These are phyloP conservation scores for Agonopterix alstromeriana DNA, from an alignment of 2,888 invertebrate genomes.

Conservation along the genomic window DNA sequence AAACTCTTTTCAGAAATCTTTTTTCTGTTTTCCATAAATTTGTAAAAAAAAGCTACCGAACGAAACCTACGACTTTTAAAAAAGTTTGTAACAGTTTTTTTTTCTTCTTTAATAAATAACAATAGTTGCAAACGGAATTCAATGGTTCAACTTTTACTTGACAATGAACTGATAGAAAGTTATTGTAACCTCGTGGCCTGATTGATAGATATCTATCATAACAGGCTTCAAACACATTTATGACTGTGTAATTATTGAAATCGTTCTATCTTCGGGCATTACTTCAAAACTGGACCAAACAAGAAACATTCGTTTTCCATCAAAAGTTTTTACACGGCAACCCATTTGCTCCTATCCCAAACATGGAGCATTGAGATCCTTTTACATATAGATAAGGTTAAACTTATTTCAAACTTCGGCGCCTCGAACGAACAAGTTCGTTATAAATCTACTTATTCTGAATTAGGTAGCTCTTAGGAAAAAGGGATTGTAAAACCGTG, in stretches of 20 bases:
- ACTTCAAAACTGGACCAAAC: constrained; percentile 18
- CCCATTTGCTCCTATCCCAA: constrained; percentile 18
- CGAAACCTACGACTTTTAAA: too few species aligned
- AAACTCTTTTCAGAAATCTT: too few species aligned
- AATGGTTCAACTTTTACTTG: constrained; percentile 45
- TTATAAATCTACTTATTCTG: too few species aligned
- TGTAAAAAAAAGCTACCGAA: too few species aligned
- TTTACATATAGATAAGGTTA: constrained; percentile 7
- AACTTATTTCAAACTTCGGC: constrained; percentile 1
- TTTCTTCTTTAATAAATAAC: not conserved
- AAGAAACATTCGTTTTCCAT: constrained; percentile 24
- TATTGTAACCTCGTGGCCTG: constrained; percentile 29
- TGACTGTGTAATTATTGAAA: too few species aligned
- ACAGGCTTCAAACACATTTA: constrained; percentile 6
- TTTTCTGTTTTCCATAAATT: too few species aligned
- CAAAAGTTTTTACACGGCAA: constrained; percentile 27
- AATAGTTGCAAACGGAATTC: constrained; percentile 17
- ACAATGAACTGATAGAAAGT: constrained; percentile 34
- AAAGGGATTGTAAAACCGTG: too few species aligned
- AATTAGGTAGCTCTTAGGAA: too few species aligned
- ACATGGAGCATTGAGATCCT: not conserved
- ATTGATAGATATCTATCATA: constrained; percentile 2
- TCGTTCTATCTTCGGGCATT: not conserved
- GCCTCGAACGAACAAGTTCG: too few species aligned
- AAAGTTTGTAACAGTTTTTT: too few species aligned